Evolutionary conservation across 2,113 vertebrate genomes (phyloP).

Genomic region (Macquaria ambigua): DNA sequence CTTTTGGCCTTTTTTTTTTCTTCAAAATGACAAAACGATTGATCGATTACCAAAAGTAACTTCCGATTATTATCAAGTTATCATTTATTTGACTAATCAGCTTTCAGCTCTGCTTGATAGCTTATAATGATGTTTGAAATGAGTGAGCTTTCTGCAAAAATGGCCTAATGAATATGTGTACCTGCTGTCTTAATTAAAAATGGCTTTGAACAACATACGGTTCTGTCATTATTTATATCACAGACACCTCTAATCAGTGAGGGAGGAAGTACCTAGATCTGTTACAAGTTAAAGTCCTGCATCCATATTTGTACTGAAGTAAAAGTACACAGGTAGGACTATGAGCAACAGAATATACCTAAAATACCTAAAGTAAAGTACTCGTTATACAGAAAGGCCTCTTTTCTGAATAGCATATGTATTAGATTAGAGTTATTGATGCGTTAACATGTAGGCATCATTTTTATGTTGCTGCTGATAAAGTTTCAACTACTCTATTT

Average conservation of each 20-base stretch:
- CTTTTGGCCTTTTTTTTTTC: too few relatives aligned
- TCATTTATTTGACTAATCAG: neutral
- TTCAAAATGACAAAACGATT: neutral
- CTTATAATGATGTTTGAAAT: neutral
- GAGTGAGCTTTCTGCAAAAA: neutral
- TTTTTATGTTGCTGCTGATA: neutral
- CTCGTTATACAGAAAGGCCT: neutral
- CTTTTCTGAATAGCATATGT: neutral
- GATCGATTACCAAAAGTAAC: neutral
- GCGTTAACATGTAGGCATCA: neutral
- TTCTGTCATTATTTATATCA: conserved; percentile 3
- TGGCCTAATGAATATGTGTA: neutral
- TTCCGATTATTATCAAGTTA: neutral
- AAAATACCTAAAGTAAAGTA: neutral
- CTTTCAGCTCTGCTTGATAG: neutral
- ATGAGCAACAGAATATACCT: neutral
- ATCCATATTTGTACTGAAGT: too few relatives aligned
- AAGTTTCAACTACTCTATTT: neutral
- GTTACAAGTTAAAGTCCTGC: neutral
- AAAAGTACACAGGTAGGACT: neutral
- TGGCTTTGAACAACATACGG: neutral
- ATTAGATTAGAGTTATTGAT: neutral
- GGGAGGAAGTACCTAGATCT: neutral
- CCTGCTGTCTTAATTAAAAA: conserved; percentile 13
- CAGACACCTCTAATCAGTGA: neutral